A percentile compares a stretch with the other conserved stretches of the same genome.
phyloP scores from a whole-genome alignment of 2,888 invertebrate species.

The Eubasilissa splendida region DNA sequence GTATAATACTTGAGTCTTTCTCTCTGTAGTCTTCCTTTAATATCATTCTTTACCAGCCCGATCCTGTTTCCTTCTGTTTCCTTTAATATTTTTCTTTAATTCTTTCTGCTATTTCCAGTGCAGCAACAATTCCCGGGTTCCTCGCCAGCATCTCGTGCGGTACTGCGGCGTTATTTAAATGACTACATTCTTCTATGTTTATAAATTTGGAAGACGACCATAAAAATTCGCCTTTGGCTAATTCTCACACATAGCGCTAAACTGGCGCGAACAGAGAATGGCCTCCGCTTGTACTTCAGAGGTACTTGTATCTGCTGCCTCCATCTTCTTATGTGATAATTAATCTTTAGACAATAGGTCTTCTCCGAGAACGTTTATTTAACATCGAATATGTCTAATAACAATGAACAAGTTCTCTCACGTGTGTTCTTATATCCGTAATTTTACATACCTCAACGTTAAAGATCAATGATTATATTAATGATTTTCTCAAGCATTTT shows the following conservation, averaged over 20 bases:
- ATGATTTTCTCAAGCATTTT: slow-evolving; percentile 30
- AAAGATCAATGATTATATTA: slow-evolving; percentile 33
- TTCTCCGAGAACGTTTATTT: slow-evolving; percentile 32
- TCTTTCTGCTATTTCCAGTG: too few relatives aligned
- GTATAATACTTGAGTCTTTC: too few relatives aligned
- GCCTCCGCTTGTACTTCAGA: slow-evolving; percentile 17
- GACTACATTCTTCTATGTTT: not conserved
- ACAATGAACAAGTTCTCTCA: slow-evolving; percentile 30
- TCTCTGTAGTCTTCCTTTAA: too few relatives aligned
- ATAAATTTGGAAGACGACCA: slow-evolving; percentile 20
- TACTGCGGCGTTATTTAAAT: too few relatives aligned
- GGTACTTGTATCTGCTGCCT: slow-evolving; percentile 5
- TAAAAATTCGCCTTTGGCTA: slow-evolving; percentile 24
- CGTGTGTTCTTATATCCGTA: slow-evolving; percentile 3
- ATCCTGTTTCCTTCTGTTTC: too few relatives aligned
- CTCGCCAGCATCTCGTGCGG: too few relatives aligned
- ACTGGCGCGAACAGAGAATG: slow-evolving; percentile 4
- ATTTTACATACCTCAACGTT: slow-evolving; percentile 18
- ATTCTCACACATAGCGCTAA: slow-evolving; percentile 23
- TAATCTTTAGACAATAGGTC: slow-evolving; percentile 40
- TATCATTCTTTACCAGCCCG: too few relatives aligned
- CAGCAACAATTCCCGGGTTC: too few relatives aligned
- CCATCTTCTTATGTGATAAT: slow-evolving; percentile 34
- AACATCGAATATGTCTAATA: slow-evolving; percentile 41
- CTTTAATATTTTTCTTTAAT: too few relatives aligned